phyloP scores from a whole-genome alignment of 2,113 vertebrate genomes.

The Barbus barbus region DNA sequence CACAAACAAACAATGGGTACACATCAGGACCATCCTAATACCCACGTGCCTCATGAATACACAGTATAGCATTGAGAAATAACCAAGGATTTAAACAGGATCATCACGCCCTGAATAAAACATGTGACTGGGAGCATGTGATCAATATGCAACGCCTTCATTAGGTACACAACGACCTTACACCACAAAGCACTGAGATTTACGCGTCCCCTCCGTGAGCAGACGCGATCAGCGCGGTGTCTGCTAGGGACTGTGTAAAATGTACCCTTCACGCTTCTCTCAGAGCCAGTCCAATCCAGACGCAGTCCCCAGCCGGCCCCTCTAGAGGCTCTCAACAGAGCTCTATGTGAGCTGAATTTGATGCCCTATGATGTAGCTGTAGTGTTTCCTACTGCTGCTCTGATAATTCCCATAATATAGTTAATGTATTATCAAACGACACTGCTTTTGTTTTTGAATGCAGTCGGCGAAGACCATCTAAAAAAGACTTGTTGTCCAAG shows the following conservation, averaged over 20 bases:
- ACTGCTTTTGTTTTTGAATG: background rate
- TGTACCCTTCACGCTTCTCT: conserved; percentile 22
- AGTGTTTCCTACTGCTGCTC: background rate
- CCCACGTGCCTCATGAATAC: background rate
- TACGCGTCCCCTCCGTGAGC: background rate
- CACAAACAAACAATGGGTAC: background rate
- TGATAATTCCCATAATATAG: background rate
- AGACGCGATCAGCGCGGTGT: background rate
- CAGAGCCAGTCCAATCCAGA: conserved; percentile 10
- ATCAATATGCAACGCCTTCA: conserved; percentile 32
- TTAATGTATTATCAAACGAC: background rate
- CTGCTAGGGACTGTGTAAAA: conserved; percentile 19
- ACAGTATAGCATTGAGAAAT: background rate
- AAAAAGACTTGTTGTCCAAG: no score
- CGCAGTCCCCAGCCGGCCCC: background rate
- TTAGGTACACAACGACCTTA: conserved; percentile 2
- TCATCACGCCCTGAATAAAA: background rate
- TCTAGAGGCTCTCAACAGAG: background rate
- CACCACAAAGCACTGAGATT: background rate
- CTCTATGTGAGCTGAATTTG: conserved; percentile 4
- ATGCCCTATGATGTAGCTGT: background rate
- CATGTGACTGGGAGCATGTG: background rate
- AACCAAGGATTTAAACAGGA: background rate
- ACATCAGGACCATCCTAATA: conserved; percentile 6
- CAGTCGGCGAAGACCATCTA: background rate